A percentile compares a stretch with the other conserved stretches of the same genome.
Evolutionary conservation across 2,888 invertebrate species (phyloP).

Genomic region (Lasioglossum lativentre): DNA sequence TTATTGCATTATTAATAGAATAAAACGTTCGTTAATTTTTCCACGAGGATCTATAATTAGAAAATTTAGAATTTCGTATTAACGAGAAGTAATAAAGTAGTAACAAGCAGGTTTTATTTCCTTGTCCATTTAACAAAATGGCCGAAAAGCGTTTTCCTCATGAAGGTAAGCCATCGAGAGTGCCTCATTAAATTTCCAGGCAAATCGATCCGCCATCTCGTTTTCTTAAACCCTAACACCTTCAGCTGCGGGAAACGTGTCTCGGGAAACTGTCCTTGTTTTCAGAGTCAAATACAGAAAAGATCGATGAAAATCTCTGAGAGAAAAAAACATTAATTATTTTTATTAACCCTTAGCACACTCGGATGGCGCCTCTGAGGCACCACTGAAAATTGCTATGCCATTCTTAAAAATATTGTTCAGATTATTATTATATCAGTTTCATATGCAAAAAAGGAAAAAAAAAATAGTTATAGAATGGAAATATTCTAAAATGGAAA

Average conservation of each 20-base stretch:
- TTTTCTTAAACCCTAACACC: background rate
- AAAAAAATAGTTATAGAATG: no score
- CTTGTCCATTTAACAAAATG: background rate
- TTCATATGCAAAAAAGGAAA: no score
- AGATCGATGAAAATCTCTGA: background rate
- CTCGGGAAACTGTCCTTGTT: background rate
- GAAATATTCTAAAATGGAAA: no score
- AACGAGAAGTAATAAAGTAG: background rate
- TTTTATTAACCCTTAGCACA: no score
- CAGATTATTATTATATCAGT: no score
- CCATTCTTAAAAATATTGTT: no score
- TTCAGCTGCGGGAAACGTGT: background rate
- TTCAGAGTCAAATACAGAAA: background rate
- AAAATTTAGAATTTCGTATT: background rate
- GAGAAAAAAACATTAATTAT: background rate
- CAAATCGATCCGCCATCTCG: constrained; percentile 58
- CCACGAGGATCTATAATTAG: background rate
- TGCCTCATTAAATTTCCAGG: constrained; percentile 59
- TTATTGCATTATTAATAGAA: background rate
- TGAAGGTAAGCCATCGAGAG: constrained; percentile 13
- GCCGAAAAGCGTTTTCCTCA: constrained; percentile 1
- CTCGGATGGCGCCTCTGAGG: no score
- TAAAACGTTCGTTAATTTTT: background rate
- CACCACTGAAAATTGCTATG: no score
- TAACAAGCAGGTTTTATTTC: background rate